Percentiles rank a stretch among this genome's conserved stretches.
Evolutionary conservation across 2,113 vertebrate species (phyloP).

Genomic region (Cavia aperea): DNA sequence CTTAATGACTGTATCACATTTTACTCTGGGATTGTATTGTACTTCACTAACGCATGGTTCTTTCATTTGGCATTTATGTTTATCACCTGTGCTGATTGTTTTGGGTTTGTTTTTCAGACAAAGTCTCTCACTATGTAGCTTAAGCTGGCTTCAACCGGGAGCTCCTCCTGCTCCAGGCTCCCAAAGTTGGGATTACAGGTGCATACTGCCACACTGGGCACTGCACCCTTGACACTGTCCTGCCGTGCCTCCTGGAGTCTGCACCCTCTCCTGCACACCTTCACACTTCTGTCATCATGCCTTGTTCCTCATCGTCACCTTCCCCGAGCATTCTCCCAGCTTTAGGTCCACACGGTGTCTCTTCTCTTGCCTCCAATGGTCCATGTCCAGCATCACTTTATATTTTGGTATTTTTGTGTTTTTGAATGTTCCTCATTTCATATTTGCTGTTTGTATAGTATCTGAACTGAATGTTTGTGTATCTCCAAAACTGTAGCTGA

Average conservation of each 20-base stretch:
- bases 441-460: background rate
- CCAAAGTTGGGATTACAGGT: background rate
- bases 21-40: background rate
- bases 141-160: background rate
- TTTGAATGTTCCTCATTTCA: background rate
- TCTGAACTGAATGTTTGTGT: background rate
- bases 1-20: background rate
- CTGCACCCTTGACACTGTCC: background rate
- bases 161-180: background rate
- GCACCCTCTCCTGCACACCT: accelerated
- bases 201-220: background rate
- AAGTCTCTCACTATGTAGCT: background rate
- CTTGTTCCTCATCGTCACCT: accelerated
- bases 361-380: background rate
- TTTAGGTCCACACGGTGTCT: background rate
- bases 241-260: background rate
- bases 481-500: background rate
- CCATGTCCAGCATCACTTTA: accelerated
- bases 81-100: background rate
- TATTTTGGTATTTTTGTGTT: background rate
- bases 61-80: background rate
- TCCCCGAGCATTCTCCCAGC: background rate
- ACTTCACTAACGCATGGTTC: background rate
- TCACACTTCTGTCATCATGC: no score
- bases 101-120: background rate